Percentiles rank a stretch among this genome's conserved stretches.
phyloP scores from a whole-genome alignment of 1,140 invertebrate genomes.

The Drosophila kikkawai region DNA sequence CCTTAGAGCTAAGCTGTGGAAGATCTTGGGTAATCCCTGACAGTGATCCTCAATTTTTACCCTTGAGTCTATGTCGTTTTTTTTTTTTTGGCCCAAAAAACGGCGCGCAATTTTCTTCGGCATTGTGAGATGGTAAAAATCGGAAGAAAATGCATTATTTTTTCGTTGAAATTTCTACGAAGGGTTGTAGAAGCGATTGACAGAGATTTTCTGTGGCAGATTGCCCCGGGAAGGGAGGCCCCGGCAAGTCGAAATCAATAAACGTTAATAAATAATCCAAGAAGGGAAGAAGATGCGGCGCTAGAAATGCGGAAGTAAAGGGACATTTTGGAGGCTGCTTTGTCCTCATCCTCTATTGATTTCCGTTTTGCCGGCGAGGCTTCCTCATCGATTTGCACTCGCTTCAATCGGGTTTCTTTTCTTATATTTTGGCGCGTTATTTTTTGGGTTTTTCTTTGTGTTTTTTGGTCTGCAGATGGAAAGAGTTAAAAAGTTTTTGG shows the following conservation, averaged over 20 bases:
- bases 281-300: conserved; percentile 40
- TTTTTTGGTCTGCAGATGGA: conserved; percentile 32
- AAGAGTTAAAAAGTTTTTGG: conserved; percentile 43
- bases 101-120: conserved; percentile 62
- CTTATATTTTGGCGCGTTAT: conserved; percentile 37
- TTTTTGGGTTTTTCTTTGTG: conserved; percentile 10
- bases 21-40: conserved; percentile 78
- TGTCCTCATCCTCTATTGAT: conserved; percentile 61
- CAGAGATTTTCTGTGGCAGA: conserved; percentile 73
- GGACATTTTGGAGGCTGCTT: conserved; percentile 55
- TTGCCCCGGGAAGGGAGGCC: conserved; percentile 10
- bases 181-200: conserved; percentile 65
- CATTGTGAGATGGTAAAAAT: conserved; percentile 58
- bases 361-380: conserved; percentile 51
- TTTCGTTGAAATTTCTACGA: conserved; percentile 42
- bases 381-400: conserved; percentile 55
- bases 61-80: conserved; percentile 57
- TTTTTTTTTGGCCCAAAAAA: conserved; percentile 50
- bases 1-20: conserved; percentile 74
- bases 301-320: conserved; percentile 73
- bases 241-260: conserved; percentile 75
- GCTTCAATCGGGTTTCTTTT: conserved; percentile 31
- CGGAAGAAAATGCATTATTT: conserved; percentile 70
- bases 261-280: conserved; percentile 75
- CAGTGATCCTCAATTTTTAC: conserved; percentile 83